Conservation (phyloP, 2,113 vertebrate species). For the Chamaetylas fuelleborni region DNA sequence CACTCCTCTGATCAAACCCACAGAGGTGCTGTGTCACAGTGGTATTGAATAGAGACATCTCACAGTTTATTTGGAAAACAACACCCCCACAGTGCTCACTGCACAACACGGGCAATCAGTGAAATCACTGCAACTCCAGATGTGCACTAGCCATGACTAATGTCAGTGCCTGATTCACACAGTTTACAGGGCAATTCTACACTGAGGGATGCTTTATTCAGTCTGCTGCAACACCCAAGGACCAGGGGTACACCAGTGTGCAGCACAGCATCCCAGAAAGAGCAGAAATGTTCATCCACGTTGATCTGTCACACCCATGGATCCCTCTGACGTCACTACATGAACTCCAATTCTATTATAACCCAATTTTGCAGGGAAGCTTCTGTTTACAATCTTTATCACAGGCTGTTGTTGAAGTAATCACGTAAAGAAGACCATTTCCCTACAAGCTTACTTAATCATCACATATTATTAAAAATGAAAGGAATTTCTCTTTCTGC, state of each 20-base stretch:
- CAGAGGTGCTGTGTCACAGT: background rate
- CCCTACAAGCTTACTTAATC: background rate
- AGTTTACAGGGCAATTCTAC: background rate
- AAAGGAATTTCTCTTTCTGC: background rate
- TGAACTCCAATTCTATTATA: background rate
- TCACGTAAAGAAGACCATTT: background rate
- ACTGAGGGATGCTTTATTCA: accelerated
- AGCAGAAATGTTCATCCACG: accelerated
- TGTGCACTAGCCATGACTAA: background rate
- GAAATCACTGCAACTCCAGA: background rate
- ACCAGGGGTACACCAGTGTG: accelerated
- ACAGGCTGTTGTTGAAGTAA: background rate
- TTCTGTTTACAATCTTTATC: background rate
- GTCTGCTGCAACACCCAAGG: too few relatives aligned
- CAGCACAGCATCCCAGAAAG: too few relatives aligned
- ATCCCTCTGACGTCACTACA: background rate
- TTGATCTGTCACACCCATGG: background rate
- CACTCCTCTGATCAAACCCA: background rate
- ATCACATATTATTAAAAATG: background rate
- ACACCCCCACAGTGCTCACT: background rate
- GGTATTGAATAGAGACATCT: background rate
- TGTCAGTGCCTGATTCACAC: background rate
- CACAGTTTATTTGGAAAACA: background rate
- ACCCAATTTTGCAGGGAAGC: background rate
- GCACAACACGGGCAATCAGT: background rate